Evolutionary conservation across 2,797 vertebrate genomes (phyloP), one percentile per base, ranked within the genome.

Genomic region (Adrianichthys oophorus): DNA sequence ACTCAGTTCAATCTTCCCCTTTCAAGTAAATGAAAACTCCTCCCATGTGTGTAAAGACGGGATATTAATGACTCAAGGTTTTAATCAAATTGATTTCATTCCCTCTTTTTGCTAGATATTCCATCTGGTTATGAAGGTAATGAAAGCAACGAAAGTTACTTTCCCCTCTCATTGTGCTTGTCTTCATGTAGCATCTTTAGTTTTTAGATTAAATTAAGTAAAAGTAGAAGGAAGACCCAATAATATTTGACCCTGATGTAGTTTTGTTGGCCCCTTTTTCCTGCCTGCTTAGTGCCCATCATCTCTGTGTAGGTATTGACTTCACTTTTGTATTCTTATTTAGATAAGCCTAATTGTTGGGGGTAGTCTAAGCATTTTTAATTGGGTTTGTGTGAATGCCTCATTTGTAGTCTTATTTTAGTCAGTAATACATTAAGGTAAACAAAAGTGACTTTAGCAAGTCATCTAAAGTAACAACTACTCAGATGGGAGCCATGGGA

Each of bases 101-200:
- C 68, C 67, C 72, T 78, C 67, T 92, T 92, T 92, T 93, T 93
- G 85, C 89, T 95, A 96, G 95, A 96, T 89, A 80, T 92, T 93
- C 93, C 93, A 81, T 93, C 93, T 81, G 83, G 89, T 92, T 89
- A 92, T 85, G 90, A 94, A 91, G 93, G 92, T 93, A 91, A 93
- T 93, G 90, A 95, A 93, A 93, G 93, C 29, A 29, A 87, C 91
- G 90, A 88, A 91, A 86, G 83, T 90, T 89, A 89, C 65, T 65
- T 57, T 70, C 23, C 41, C 16, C 56, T 37, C 62, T 59, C 8
- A 0, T 59, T 56, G 61, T 37, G 12, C 55, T 58, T 48, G 16
- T 52, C 50, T 50, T 63, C 14, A 15, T 41, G n/a, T 63, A 58
- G 48, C 56, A 56, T 69, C 59, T 58, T 60, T 46, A 24, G 41